Base-by-base conservation (phyloP, 2,888 invertebrate genomes). In the Scrobipalpa atriplicella region DNA sequence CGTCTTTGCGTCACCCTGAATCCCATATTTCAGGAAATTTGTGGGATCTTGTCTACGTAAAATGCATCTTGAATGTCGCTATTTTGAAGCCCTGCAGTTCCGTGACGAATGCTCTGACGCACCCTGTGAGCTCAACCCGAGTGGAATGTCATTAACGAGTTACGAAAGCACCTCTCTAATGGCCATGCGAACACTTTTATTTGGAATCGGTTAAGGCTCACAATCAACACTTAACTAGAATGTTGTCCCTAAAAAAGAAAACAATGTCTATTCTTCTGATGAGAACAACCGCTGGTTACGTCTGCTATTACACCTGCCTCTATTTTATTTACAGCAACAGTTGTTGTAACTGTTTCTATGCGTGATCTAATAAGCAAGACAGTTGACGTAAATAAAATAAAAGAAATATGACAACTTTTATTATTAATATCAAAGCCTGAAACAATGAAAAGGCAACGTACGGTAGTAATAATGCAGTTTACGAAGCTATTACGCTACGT, bases 21-120 rank as follows among this genome's bases (percentile, higher is more conserved):
- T 85, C 86, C 90, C 88, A 82, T 87, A 90, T 92, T 92, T 92
- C 92, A 92, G 92, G 90, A 90, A 92, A 92, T 81, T 83, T 75
- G 75, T 82, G 77, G 80, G 78, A 78, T 75, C 75, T 73, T 77
- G 76, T 82, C 83, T 85, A 83, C 81, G 82, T 79, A 80, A 83
- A 84, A 80, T 87, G 86, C 86, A 88, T 74, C 79, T 75, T 78
- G 75, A 80, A 76, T 75, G 78, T 78, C 75, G 78, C 75, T 79
- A 77, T 80, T 80, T 80, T 74, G 77, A 73, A 77, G 76, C 73
- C 76, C 79, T 80, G 78, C 78, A 81, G 78, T 70, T 76, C 80
- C 73, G 79, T 89, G 85, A 87, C 89, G 87, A 85, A 75, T 77
- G 78, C 80, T 82, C 83, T 89, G 89, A 89, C 89, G 89, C 86